A percentile compares a stretch with the other conserved stretches of the same genome.
These are phyloP conservation scores for Prosopocoilus inquinatus DNA, from an alignment of 2,888 invertebrate species.

Conservation along the genomic window DNA sequence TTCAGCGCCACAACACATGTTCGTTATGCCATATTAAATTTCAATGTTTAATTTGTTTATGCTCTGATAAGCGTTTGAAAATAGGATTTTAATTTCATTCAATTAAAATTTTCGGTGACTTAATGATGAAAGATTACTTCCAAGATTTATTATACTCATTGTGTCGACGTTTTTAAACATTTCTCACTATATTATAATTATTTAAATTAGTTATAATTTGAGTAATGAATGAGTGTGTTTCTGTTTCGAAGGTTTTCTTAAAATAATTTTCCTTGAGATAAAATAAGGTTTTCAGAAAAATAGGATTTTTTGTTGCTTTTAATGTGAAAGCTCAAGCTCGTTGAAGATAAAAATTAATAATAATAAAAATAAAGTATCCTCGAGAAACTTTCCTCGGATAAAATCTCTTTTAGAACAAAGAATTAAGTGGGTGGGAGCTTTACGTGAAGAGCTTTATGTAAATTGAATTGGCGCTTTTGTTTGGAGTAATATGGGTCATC, in stretches of 20 bases:
- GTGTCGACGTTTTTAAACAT: too few relatives aligned
- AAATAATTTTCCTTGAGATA: too few relatives aligned
- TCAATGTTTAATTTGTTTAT: slow-evolving; percentile 4
- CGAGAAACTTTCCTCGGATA: slow-evolving; percentile 6
- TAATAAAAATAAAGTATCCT: slow-evolving; percentile 2
- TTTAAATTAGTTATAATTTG: too few relatives aligned
- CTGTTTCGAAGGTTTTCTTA: too few relatives aligned
- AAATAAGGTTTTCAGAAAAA: neutral
- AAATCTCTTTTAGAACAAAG: slow-evolving; percentile 20
- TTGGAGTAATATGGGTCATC: slow-evolving; percentile 21
- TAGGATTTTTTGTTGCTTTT: neutral
- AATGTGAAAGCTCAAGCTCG: neutral
- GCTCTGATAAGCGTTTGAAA: slow-evolving; percentile 2
- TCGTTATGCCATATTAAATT: slow-evolving; percentile 2
- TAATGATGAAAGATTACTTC: too few relatives aligned
- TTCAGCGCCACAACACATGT: slow-evolving; percentile 1
- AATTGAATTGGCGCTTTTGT: slow-evolving; percentile 14
- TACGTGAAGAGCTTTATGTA: slow-evolving; percentile 17
- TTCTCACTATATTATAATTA: too few relatives aligned
- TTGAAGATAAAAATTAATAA: neutral
- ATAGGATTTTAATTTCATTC: neutral
- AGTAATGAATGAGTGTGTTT: too few relatives aligned
- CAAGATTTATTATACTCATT: too few relatives aligned
- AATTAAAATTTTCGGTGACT: slow-evolving; percentile 1
- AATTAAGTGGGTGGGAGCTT: slow-evolving; percentile 18